These are phyloP conservation scores for Sarcophaga variegata DNA, from an alignment of 2,888 invertebrate species.

Conservation along the genomic window DNA sequence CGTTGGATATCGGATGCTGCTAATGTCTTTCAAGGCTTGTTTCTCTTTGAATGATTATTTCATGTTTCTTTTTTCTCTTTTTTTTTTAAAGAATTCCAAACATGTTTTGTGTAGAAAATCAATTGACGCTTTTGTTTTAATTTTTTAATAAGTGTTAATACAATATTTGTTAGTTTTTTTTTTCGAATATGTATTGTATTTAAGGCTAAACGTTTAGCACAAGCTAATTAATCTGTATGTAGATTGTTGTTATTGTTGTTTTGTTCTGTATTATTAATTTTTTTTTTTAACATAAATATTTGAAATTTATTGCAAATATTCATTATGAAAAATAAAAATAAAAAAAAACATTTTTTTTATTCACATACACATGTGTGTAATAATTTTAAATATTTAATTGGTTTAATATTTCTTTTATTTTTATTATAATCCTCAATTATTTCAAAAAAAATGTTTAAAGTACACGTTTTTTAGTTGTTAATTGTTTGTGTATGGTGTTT, in stretches of 20 bases:
- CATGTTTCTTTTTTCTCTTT: background rate
- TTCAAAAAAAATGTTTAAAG: background rate
- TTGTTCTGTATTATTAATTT: background rate
- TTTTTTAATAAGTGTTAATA: slow-evolving; percentile 2
- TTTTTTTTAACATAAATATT: background rate
- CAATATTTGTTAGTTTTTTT: background rate
- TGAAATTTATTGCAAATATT: background rate
- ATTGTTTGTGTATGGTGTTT: too few relatives aligned
- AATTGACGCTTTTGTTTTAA: background rate
- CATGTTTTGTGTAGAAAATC: background rate
- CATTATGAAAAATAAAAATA: background rate
- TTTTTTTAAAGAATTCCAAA: background rate
- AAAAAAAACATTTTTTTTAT: background rate
- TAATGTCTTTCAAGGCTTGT: too few relatives aligned
- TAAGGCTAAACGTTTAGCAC: background rate
- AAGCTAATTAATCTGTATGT: background rate
- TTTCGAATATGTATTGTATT: too few relatives aligned
- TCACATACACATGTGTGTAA: slow-evolving; percentile 15
- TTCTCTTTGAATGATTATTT: background rate
- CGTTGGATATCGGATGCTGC: too few relatives aligned
- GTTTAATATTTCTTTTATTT: slow-evolving; percentile 40
- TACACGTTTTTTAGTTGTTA: too few relatives aligned
- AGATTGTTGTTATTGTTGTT: background rate
- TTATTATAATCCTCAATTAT: slow-evolving; percentile 52
- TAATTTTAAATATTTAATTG: slow-evolving; percentile 42